phyloP scores from a whole-genome alignment of 2,797 vertebrate species.

The Zenarchopterus dispar region DNA sequence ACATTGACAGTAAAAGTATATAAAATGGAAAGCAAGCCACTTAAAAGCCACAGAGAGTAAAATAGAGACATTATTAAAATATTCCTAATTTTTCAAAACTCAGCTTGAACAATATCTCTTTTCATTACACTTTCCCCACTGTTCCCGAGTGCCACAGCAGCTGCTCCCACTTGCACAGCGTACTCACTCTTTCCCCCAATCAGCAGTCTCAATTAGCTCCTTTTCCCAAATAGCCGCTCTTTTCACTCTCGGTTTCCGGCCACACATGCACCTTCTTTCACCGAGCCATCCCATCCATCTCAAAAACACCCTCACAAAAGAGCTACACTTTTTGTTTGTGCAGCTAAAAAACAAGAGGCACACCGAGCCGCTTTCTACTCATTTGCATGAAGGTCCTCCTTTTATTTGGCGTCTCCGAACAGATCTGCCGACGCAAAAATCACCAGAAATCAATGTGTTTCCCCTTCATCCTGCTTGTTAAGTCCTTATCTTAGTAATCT shows the following conservation, averaged over 20 bases:
- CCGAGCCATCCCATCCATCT: slow-evolving; percentile 71
- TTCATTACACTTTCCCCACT: slow-evolving; percentile 33
- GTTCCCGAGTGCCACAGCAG: slow-evolving; percentile 36
- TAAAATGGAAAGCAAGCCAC: too few relatives aligned
- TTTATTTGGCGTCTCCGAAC: slow-evolving; percentile 47
- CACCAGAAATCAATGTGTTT: slow-evolving; percentile 26
- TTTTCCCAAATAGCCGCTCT: slow-evolving; percentile 69
- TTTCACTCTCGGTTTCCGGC: slow-evolving; percentile 73
- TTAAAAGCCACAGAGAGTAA: too few relatives aligned
- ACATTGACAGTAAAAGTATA: too few relatives aligned
- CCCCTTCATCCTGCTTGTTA: slow-evolving; percentile 24
- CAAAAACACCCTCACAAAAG: slow-evolving; percentile 73
- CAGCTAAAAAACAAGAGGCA: slow-evolving; percentile 73
- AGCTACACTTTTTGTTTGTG: slow-evolving; percentile 72
- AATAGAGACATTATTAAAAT: neutral
- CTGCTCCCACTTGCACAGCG: slow-evolving; percentile 60
- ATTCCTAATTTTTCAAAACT: neutral
- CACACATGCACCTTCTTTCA: slow-evolving; percentile 73
- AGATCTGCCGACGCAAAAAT: slow-evolving; percentile 45
- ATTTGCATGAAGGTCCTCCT: slow-evolving; percentile 77
- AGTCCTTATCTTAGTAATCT: slow-evolving; percentile 5
- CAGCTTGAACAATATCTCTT: slow-evolving; percentile 1
- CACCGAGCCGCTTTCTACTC: slow-evolving; percentile 75
- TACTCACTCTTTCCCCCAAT: slow-evolving; percentile 54
- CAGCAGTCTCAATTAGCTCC: slow-evolving; percentile 71